phyloP scores from a whole-genome alignment of 2,113 vertebrate genomes.

The Empidonax alnorum region DNA sequence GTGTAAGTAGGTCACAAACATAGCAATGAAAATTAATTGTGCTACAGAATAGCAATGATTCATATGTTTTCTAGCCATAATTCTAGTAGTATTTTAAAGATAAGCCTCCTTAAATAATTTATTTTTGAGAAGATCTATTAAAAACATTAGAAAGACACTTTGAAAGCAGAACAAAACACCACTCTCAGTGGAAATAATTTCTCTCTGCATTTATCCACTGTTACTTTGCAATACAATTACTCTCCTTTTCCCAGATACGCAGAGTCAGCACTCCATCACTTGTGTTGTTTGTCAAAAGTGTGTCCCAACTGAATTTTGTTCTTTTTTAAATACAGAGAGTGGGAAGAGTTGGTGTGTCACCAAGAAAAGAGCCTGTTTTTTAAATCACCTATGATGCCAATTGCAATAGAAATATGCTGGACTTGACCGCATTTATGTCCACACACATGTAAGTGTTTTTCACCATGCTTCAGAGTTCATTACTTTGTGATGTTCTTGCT shows the following conservation, averaged over 20 bases:
- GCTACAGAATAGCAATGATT: conserved; percentile 29
- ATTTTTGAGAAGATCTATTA: conserved; percentile 48
- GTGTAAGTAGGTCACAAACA: conserved; percentile 69
- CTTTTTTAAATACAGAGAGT: fast-evolving
- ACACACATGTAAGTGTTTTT: neutral
- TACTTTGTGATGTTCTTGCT: neutral
- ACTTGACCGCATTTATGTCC: neutral
- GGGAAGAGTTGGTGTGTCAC: neutral
- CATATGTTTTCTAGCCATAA: conserved; percentile 49
- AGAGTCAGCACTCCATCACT: neutral
- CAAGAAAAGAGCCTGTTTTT: neutral
- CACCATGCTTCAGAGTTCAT: neutral
- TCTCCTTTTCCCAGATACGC: neutral
- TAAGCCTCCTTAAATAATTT: conserved; percentile 51
- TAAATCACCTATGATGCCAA: neutral
- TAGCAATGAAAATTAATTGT: conserved; percentile 66
- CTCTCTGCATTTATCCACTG: neutral
- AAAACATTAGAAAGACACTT: conserved; percentile 18
- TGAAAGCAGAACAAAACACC: conserved; percentile 17
- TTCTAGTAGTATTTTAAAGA: conserved; percentile 50
- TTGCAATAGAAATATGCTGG: neutral
- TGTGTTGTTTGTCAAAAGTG: neutral
- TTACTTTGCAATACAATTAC: neutral
- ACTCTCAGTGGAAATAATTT: neutral
- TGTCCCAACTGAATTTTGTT: neutral